Evolutionary conservation across 2,113 vertebrate genomes (phyloP), one percentile per base, ranked within the genome.

Genomic region (Callipepla californica): DNA sequence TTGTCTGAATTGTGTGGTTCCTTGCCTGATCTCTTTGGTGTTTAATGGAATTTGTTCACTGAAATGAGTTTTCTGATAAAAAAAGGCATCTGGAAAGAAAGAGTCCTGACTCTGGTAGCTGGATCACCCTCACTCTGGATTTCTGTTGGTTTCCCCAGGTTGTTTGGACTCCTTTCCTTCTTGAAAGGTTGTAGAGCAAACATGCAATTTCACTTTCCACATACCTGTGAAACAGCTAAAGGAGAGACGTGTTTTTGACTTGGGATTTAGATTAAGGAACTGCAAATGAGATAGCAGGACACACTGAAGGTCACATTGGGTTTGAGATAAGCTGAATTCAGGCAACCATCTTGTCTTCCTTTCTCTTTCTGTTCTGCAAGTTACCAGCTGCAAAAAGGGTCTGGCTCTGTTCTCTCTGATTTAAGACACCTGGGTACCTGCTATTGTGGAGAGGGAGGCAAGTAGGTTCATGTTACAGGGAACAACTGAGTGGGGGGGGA

Each of bases 141-240:
- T 6, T 40, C 5, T 1, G 36, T 36, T 51, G 59, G 34, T 66
- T 72, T 67, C 23, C 18, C 11, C 2, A 25, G 45, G 26, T 34
- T 63, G 26, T 26, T 9, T 12, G 2, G 23, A 32, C 32, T 57
- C 15, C 2, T 34, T 42, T 36, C 32, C 14, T 47, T 11, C 48
- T 23, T 7, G 42, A 58, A 14, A 15, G 23, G 6, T 4, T 47
- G 13, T 10, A 70, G 44, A 62, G 20, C 11, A 44, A 1, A 13
- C 13, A 2, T 12, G 30, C 57, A 45, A 59, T 26, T 77, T 51
- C 28, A 1, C 32, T 77, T 47, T 21, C 14, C 2, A 0, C 2
- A 23, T n/a, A 15, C 25, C 23, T 85, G 38, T n/a, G 30, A 44
- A 61, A 66, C 25, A 53, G 36, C 14, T 38, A 17, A 67, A 61